These are phyloP conservation scores for Oreochromis aureus DNA, from an alignment of 2,113 vertebrate genomes.

Conservation along the genomic window DNA sequence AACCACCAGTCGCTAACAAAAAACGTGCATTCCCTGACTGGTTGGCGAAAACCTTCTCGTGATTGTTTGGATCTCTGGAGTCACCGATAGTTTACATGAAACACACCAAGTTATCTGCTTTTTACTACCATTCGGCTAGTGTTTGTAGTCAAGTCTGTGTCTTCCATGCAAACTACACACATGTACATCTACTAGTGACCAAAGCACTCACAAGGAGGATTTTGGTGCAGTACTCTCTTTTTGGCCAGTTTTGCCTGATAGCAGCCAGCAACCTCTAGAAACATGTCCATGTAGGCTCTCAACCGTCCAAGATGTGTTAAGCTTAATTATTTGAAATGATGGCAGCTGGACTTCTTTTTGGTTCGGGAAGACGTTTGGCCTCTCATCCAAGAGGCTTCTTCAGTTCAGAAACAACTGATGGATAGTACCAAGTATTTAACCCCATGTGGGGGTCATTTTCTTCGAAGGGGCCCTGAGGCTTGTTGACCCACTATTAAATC, in stretches of 20 bases:
- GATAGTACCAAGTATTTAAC: not conserved
- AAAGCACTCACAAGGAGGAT: not conserved
- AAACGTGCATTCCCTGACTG: not conserved
- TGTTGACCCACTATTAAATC: not conserved
- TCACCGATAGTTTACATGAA: not conserved
- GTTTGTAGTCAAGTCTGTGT: not conserved
- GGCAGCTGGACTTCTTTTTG: not conserved
- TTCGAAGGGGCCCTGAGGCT: not conserved
- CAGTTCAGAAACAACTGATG: not conserved
- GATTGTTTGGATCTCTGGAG: not conserved
- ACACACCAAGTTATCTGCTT: not conserved
- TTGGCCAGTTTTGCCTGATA: not conserved
- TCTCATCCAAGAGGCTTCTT: not conserved
- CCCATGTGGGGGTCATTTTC: not conserved
- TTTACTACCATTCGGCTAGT: not conserved
- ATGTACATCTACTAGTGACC: not conserved
- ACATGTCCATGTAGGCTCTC: not conserved
- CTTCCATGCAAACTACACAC: not conserved
- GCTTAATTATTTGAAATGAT: not conserved
- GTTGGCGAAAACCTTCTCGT: fast-evolving
- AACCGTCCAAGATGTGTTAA: not conserved
- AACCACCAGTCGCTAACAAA: not conserved
- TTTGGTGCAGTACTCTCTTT: not conserved
- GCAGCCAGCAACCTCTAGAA: fast-evolving
- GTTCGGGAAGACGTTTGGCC: not conserved